Evolutionary conservation across 2,113 vertebrate species (phyloP), one percentile per base, ranked within the genome.

Genomic region (Cavia porcellus): DNA sequence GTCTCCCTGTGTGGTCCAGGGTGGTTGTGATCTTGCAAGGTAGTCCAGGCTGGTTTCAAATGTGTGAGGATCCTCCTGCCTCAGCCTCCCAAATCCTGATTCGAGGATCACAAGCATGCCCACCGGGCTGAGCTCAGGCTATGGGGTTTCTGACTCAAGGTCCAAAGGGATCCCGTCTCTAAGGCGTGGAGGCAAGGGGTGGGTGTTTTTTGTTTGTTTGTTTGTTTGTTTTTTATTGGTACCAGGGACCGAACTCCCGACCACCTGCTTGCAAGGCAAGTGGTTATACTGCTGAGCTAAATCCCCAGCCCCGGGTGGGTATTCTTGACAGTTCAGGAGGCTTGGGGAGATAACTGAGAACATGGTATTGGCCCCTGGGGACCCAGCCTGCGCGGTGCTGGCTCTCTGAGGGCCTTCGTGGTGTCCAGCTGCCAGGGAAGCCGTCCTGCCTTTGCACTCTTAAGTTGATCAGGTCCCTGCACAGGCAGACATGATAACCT

Each of bases 381-480:
- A 84, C 66, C 72, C n/a, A 59, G 81, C 35, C 10, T 42, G 32
- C 1, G 5, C 38, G 38, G 38, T 59, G 57, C 52, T 47, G 25
- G 68, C 84, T 70, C 22, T 47, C 62, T 10, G 10, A 45, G 32
- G 83, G 88, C 55, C 4, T 59, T 52, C 59, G 9, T 30, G 45
- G 12, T 45, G 22, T 62, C 15, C 3, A 81, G 75, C 57, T 22
- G 10, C 32, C 8, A 38, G 55, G 79, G 47, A 42, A 12, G 14
- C 28, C 62, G 55, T 55, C 55, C 15, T 13, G 57, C 84, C 80
- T 11, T 70, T 4, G 25, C 32, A 28, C 52, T 64, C 5, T 24
- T 90, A 68, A 86, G 96, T 87, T 93, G 93, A 83, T 93, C 42
- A 38, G 64, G 79, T 19, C 45, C 68, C 55, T 72, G 82, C 25